Base-by-base conservation (phyloP, 2,888 invertebrate species). In the Hesperia comma region DNA sequence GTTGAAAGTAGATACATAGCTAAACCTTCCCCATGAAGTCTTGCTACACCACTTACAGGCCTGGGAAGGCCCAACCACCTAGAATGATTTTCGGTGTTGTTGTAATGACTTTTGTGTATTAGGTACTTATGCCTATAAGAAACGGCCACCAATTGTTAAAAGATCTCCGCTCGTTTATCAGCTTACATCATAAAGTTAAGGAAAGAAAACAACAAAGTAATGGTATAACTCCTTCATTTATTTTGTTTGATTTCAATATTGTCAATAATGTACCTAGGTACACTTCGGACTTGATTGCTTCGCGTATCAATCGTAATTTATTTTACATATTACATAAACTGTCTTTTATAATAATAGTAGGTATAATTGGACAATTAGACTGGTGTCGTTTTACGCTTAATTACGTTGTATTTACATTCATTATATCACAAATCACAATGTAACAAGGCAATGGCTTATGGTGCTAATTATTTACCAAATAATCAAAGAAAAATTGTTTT, bases 341-440 rank as follows among this genome's bases (percentile, higher is more conserved):
- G 49, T 67, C 64, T 64, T 68, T 68, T 61, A 58, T 61, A 69
- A 62, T 61, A 64, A 60, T 61, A 55, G 56, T n/a, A n/a, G n/a
- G n/a, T 68, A 61, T 56, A 66, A 67, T 55, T 53, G 56, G 61
- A 68, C 69, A 70, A 63, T 62, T 63, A 57, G 21, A 51, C 54
- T 54, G 63, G 51, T 49, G 62, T 56, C 63, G 56, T 63, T 73
- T 74, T 74, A 72, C 70, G 71, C 63, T 61, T 68, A 71, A 68
- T 68, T 74, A 69, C 66, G 72, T 74, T 74, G 69, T 81, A 83
- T 83, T 80, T 79, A 83, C 81, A 81, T 74, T 81, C 75, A 75
- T 73, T 79, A 79, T 88, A 88, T 88, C 88, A 88, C 88, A 88
- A 82, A 87, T 88, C 87, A 88, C 88, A 88, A 82, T 83, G 77